Percentiles rank a stretch among this genome's conserved stretches.
Conservation (phyloP, 2,888 invertebrate species). For the Pharmacophagus antenor region DNA sequence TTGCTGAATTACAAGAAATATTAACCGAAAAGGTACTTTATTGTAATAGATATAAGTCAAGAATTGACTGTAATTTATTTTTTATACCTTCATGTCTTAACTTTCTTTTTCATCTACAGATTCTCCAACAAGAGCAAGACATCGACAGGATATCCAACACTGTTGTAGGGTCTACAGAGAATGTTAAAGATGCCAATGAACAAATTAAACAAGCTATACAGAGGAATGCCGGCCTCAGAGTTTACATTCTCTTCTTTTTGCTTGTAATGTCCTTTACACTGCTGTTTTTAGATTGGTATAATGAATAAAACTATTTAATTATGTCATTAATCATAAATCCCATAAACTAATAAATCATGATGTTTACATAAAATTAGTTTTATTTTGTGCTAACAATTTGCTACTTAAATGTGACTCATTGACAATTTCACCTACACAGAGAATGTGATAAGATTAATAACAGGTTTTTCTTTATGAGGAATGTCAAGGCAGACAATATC, state of each 20-base stretch:
- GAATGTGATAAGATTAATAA: no score
- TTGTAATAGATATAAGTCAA: neutral
- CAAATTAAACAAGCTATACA: slow-evolving; percentile 98
- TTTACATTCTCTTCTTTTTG: slow-evolving; percentile 96
- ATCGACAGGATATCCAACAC: slow-evolving; percentile 94
- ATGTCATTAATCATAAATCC: neutral
- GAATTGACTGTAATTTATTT: neutral
- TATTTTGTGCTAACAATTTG: no score
- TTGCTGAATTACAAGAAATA: slow-evolving; percentile 96
- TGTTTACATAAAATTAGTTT: neutral
- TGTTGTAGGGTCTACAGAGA: slow-evolving; percentile 95
- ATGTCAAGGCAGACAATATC: no score
- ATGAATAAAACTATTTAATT: slow-evolving; percentile 81
- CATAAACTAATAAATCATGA: neutral
- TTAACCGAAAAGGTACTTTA: slow-evolving; percentile 93
- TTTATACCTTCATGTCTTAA: neutral
- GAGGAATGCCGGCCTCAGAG: slow-evolving; percentile 96
- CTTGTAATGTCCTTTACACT: slow-evolving; percentile 97
- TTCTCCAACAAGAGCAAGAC: slow-evolving; percentile 95
- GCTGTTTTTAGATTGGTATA: slow-evolving; percentile 99
- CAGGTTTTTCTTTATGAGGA: no score
- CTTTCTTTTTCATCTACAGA: slow-evolving; percentile 57
- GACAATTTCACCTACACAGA: no score
- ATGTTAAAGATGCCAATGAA: slow-evolving; percentile 97
- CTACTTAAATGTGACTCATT: no score